Base-by-base conservation (phyloP, 2,888 invertebrate species). In the Dynastes maya region DNA sequence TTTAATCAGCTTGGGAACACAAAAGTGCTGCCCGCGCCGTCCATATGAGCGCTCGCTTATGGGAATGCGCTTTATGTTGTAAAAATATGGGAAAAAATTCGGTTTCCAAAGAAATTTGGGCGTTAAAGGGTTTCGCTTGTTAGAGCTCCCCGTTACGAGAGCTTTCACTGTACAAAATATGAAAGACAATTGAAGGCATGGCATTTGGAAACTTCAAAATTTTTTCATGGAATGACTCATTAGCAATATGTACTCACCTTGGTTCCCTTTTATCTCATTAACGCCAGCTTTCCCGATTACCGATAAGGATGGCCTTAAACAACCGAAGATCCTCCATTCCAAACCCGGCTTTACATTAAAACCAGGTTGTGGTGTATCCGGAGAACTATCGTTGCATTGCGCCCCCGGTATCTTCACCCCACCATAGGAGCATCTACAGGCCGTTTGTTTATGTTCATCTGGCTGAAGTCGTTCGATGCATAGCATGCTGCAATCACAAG, bases 301-400 rank as follows among this genome's bases (percentile, higher is more conserved):
- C n/a, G 95, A 94, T 88, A 96, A 91, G 9, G 98, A 94, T 0
- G 97, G 96, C 80, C 96, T 92, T 86, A 98, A 93, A 86, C 98
- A 98, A 1, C 96, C 96, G 83, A 97, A 90, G 77, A 98, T 91
- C 0, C 97, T 94, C 94, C 87, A 95, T 92, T 95, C 95, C n/a
- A n/a, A 96, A 82, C 92, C 92, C 81, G 93, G 90, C 87, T 93
- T 91, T 72, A 89, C 87, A 77, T 90, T 88, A 80, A 90, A 89
- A 55, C 86, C 88, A 86, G 83, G 89, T 86, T 84, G 90, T 80
- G 84, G 89, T 82, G 86, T 89, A 85, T 83, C 90, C 83, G 84
- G 91, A 83, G 91, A 91, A 87, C 85, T 90, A 85, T 87, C 90
- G 86, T 87, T 86, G 71, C 83, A 81, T 55, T 79, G 77, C 13